phyloP scores from a whole-genome alignment of 2,888 invertebrate genomes.

The Steromphala cineraria region DNA sequence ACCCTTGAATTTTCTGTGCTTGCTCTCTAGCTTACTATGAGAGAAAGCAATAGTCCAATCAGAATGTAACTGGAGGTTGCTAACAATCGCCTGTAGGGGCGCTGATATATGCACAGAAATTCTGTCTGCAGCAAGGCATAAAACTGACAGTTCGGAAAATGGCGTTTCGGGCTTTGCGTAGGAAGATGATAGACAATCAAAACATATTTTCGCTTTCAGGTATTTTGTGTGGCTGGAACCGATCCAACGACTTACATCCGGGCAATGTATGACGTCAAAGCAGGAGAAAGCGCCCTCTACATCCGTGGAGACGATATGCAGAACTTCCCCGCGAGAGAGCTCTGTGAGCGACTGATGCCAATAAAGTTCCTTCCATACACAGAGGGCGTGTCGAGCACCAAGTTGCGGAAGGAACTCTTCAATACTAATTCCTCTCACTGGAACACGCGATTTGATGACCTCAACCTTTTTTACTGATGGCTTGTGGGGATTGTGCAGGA shows the following conservation, averaged over 20 bases:
- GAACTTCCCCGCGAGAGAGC: slow-evolving; percentile 64
- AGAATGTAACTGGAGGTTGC: too few relatives aligned
- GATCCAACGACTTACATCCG: slow-evolving; percentile 64
- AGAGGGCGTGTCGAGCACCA: slow-evolving; percentile 46
- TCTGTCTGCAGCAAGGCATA: too few relatives aligned
- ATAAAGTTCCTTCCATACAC: slow-evolving; percentile 68
- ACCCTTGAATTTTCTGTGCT: too few relatives aligned
- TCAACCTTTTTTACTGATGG: slow-evolving; percentile 16
- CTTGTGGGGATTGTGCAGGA: too few relatives aligned
- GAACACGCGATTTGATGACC: slow-evolving; percentile 10
- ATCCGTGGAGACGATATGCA: slow-evolving; percentile 70
- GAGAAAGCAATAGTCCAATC: too few relatives aligned
- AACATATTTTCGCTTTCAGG: slow-evolving; percentile 40
- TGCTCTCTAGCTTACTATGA: too few relatives aligned
- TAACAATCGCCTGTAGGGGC: too few relatives aligned
- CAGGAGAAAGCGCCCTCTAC: slow-evolving; percentile 56
- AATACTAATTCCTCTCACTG: slow-evolving; percentile 22
- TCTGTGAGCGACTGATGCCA: slow-evolving; percentile 65
- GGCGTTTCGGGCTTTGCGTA: too few relatives aligned
- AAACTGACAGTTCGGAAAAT: too few relatives aligned
- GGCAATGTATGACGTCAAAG: slow-evolving; percentile 51
- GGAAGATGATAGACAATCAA: too few relatives aligned
- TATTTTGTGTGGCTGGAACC: slow-evolving; percentile 65
- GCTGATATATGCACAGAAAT: too few relatives aligned
- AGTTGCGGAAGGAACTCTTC: slow-evolving; percentile 45